Conservation (phyloP, 2,113 vertebrate genomes). For the Bostrychus sinensis region DNA sequence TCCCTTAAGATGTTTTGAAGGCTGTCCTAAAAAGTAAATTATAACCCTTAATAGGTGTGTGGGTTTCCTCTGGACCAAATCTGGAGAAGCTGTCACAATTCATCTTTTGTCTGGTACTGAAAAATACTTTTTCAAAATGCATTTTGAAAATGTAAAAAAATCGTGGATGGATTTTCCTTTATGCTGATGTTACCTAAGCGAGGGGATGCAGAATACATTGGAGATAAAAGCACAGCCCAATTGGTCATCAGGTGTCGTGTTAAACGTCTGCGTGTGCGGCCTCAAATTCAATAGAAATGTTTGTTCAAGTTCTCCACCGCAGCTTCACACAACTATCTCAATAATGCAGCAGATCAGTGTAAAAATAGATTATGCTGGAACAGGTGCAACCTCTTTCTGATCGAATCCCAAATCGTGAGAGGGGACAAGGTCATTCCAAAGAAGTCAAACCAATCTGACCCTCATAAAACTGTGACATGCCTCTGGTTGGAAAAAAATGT, state of each 20-base stretch:
- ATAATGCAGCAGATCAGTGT: constrained; percentile 28
- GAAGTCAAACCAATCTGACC: constrained; percentile 54
- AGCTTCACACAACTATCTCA: constrained; percentile 17
- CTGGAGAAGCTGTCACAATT: too few relatives aligned
- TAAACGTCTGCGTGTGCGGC: neutral
- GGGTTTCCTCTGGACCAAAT: too few relatives aligned
- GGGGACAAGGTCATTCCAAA: constrained; percentile 63
- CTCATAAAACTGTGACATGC: constrained; percentile 65
- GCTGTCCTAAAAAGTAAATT: too few relatives aligned
- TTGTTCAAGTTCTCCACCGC: neutral
- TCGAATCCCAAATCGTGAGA: constrained; percentile 67
- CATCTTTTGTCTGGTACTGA: too few relatives aligned
- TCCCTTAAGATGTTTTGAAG: too few relatives aligned
- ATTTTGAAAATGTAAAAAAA: too few relatives aligned
- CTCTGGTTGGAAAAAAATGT: constrained; percentile 46
- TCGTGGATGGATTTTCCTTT: too few relatives aligned
- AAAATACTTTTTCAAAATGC: too few relatives aligned
- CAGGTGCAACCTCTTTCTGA: constrained; percentile 43
- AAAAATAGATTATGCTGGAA: constrained; percentile 65
- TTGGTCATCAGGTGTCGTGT: constrained; percentile 1
- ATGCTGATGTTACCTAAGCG: too few relatives aligned
- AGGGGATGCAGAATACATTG: neutral
- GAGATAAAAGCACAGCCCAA: neutral
- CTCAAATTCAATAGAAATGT: neutral
- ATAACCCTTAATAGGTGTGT: too few relatives aligned